A percentile compares a stretch with the other conserved stretches of the same genome.
Evolutionary conservation across 92 coral and sea anemone genomes (phyloP).

Genomic region (Nematostella vectensis): DNA sequence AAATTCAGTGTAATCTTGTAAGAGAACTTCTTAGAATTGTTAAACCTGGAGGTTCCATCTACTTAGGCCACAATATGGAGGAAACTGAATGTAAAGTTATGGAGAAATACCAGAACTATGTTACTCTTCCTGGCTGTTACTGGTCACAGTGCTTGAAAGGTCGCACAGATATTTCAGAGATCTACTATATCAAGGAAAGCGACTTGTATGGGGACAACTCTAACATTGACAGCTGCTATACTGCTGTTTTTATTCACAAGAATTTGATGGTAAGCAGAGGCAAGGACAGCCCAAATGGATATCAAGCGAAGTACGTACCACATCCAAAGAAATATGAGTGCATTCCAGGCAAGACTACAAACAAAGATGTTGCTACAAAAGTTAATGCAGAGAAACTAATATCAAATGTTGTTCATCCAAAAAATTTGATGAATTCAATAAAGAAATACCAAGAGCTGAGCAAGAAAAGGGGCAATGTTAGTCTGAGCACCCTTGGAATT

Average conservation of each 20-base stretch:
- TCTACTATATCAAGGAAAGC: conserved; percentile 74
- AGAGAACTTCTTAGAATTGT: conserved; percentile 60
- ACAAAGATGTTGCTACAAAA: background rate
- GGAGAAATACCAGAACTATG: conserved; percentile 30
- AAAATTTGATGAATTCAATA: background rate
- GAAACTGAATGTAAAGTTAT: conserved; percentile 50
- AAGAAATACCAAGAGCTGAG: background rate
- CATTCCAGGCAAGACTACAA: conserved; percentile 2
- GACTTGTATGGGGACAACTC: conserved; percentile 60
- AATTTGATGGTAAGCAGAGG: conserved; percentile 33
- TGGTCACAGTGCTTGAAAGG: conserved; percentile 68
- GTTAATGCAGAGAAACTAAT: background rate
- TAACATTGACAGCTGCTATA: conserved; percentile 57
- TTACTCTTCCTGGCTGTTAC: conserved; percentile 58
- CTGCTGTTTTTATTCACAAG: conserved; percentile 87
- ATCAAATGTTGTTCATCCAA: no score
- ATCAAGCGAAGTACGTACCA: conserved; percentile 23
- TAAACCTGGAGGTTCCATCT: conserved; percentile 80
- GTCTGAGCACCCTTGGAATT: no score
- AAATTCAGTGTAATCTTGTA: conserved; percentile 53
- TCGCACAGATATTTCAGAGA: conserved; percentile 57
- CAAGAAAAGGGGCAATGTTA: background rate
- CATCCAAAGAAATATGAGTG: conserved; percentile 52
- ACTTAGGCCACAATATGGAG: conserved; percentile 83
- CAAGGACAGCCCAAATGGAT: conserved; percentile 21